Base-by-base conservation (phyloP, 1,140 invertebrate species). In the Drosophila orosa region DNA sequence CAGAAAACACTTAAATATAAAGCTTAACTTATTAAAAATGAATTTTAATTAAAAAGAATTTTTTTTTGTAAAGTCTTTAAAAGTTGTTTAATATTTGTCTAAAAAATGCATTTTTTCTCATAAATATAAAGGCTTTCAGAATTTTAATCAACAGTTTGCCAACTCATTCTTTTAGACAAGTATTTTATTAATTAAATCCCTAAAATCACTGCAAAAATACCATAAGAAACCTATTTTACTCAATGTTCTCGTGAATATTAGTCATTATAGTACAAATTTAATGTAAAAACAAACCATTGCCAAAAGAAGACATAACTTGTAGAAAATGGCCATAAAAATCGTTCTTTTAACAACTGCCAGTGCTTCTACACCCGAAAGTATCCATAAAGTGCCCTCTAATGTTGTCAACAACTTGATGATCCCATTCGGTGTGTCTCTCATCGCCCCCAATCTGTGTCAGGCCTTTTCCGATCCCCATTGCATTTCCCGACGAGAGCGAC, bases 361-460 rank as follows among this genome's bases (percentile, higher is more conserved):
- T 6, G 37, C 6, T 25, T 35, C 10, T 15, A 4, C 15, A 35
- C 10, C 69, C 29, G 7, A 40, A 39, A 57, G 15, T 5, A 56
- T 22, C 44, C 33, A 25, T 19, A 45, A 55, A 55, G 35, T 35
- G 12, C 37, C 45, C 45, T 35, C 15, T 27, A 29, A 74, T 65
- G 39, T 74, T 74, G 71, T 74, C 71, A 74, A 65, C 72, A 74
- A 65, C 50, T 65, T 74, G 71, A 74, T 74, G 58, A 74, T 52
- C 56, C 35, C 44, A 74, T 67, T 81, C 61, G 54, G 68, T 52
- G 52, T 66, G 76, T 85, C 77, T 54, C 47, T 69, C 39, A 31
- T 42, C 56, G 42, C 54, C 40, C 10, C 27, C 7, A 65, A 67
- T 47, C 15, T 74, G 40, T 55, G 71, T 63, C 29, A 42, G 44